phyloP scores from a whole-genome alignment of 2,888 invertebrate species.

The Andrena chrysosceles region DNA sequence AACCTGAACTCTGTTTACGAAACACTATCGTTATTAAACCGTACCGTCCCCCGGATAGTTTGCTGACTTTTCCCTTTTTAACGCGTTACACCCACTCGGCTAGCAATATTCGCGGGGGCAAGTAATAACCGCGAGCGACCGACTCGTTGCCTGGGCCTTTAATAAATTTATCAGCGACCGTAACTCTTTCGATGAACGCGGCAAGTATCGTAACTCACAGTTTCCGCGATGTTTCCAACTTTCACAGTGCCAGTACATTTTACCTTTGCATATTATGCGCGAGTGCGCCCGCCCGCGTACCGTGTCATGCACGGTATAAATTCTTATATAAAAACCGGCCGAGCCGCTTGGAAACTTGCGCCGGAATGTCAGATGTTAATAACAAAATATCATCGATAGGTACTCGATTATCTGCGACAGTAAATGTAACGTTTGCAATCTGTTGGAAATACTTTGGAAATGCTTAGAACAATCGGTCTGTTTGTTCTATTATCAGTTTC shows the following conservation, averaged over 20 bases:
- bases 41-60: background rate
- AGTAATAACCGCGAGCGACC: conserved; percentile 37
- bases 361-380: background rate
- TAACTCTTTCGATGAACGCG: conserved; percentile 39
- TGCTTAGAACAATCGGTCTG: background rate
- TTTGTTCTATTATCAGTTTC: conserved; percentile 25
- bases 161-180: conserved; percentile 42
- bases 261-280: conserved; percentile 6
- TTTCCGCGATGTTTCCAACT: conserved; percentile 31
- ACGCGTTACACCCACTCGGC: conserved; percentile 4
- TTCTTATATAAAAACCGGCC: conserved; percentile 24
- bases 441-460: background rate
- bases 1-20: conserved; percentile 29
- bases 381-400: background rate
- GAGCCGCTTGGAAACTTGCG: background rate
- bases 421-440: too few relatives aligned
- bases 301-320: conserved; percentile 9
- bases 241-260: conserved; percentile 18
- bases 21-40: conserved; percentile 10
- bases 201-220: conserved; percentile 35
- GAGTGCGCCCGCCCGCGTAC: too few relatives aligned
- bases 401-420: too few relatives aligned
- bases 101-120: conserved; percentile 15
- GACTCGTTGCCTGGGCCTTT: conserved; percentile 26
- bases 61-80: background rate